Base-by-base conservation (phyloP, 2,888 invertebrate genomes). In the Lithophane socia region DNA sequence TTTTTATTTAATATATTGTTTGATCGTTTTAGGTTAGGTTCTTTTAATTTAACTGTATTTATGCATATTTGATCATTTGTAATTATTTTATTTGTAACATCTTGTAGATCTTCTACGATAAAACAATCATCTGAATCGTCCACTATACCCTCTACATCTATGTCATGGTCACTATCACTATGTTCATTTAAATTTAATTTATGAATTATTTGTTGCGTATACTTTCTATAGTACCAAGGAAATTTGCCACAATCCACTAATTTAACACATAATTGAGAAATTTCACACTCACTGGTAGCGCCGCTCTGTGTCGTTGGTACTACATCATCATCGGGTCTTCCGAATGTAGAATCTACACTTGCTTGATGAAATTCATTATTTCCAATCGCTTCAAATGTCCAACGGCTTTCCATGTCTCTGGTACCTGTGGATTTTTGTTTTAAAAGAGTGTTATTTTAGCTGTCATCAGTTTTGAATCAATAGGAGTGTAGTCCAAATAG, bases 201-300 rank as follows among this genome's bases (percentile, higher is more conserved):
- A 10, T 74, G 16, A 44, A 86, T 69, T 60, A 88, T 78, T 73
- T 86, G 84, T 66, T 83, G 71, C 12, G 75, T 77, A 65, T 88
- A 86, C 61, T 79, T 88, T 61, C 65, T 86, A 60, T 70, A 88
- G 79, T 88, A 88, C 88, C 88, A 88, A 18, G 88, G 88, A 65
- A 79, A 86, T 73, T 88, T 87, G 8, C 65, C 61, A 24, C 83
- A 88, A 60, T 88, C 88, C 13, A 88, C 87, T 82, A 88, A 73
- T 66, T 84, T 86, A 3, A 88, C 74, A 54, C 29, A 13, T 69
- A 77, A 52, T n/a, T 75, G 64, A n/a, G 47, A 61, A 67, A 80
- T 68, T 24, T 73, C 64, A 64, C 29, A 66, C 66, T 83, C 79
- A 74, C 65, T 73, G 63, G 16, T 58, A 29, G 4, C 10, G 9